Base-by-base conservation (phyloP, 2,797 vertebrate species). In the Gymnocypris eckloni region DNA sequence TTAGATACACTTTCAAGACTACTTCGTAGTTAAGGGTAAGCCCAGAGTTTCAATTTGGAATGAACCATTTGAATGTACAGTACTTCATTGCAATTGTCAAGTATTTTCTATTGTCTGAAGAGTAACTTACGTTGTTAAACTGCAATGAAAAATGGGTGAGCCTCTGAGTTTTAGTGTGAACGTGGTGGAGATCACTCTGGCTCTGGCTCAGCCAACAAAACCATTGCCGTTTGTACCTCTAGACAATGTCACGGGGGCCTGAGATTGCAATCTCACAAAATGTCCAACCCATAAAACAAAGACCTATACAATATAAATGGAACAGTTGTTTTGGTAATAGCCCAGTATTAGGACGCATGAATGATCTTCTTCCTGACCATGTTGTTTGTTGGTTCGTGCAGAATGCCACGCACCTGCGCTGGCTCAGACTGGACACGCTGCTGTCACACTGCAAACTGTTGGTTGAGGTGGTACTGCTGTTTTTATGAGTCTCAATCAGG, bases 331-430 rank as follows among this genome's bases (percentile, higher is more conserved):
- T 87, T 48, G 77, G 81, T 89, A 78, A 59, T 82, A 86, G 78
- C 41, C 79, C 71, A 79, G 86, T 54, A 73, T 64, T 90, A 81
- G 79, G 85, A 70, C 20, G 50, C 37, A 67, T 86, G 89, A 92
- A 88, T 84, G 45, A 90, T 90, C 88, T 75, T 90, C 90, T 88
- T 88, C 91, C 80, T 83, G 86, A 52, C 18, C 85, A 50, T 80
- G 64, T 43, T 69, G 45, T 48, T 86, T 39, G 41, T 22, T 88
- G 79, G 91, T 94, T 91, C 87, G 91, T 95, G 94, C 91, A 87
- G 87, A 91, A 91, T 25, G 13, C 82, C 89, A 92, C 78, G 66
- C 50, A 78, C 78, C 70, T 71, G 81, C 6, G n/a, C 73, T 82
- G 88, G 89, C 69, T 90, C 86, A 86, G 52, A 86, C 66, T 61